These are phyloP conservation scores for Tyrannus savana DNA, from an alignment of 2,113 vertebrate genomes.

Conservation along the genomic window DNA sequence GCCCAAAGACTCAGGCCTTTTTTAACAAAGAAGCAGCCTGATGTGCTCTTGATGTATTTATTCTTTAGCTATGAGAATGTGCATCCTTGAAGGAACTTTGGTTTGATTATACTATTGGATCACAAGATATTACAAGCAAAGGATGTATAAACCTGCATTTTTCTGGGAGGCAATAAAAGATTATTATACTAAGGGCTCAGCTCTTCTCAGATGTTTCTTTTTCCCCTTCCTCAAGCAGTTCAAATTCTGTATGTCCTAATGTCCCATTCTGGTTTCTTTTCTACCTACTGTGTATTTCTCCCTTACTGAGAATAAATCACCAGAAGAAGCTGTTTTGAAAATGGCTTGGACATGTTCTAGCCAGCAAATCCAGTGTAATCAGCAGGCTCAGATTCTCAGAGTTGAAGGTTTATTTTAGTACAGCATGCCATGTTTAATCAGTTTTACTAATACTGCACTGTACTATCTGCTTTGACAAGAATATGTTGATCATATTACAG, in stretches of 20 bases:
- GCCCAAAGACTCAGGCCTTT: not conserved
- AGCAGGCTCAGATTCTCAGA: not conserved
- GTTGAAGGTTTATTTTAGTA: slow-evolving; percentile 20
- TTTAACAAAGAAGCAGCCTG: not conserved
- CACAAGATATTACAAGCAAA: not conserved
- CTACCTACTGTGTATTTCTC: not conserved
- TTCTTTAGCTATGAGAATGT: not conserved
- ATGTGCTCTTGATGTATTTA: not conserved
- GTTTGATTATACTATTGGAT: not conserved
- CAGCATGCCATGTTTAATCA: slow-evolving; percentile 40
- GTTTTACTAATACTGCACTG: slow-evolving; percentile 6
- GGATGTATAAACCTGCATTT: not conserved
- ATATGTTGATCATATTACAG: slow-evolving; percentile 53
- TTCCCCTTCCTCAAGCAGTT: not conserved
- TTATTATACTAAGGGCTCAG: not conserved
- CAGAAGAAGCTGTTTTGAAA: not conserved
- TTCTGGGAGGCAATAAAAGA: not conserved
- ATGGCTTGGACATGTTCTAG: not conserved
- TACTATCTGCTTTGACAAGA: slow-evolving; percentile 45
- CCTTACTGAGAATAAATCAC: not conserved
- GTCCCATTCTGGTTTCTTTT: not conserved
- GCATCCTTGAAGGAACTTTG: not conserved
- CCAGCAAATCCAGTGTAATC: not conserved
- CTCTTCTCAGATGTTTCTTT: not conserved
- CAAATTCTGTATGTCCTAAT: not conserved